phyloP scores from a whole-genome alignment of 2,888 invertebrate species.

The Amphipyra tragopoginis region DNA sequence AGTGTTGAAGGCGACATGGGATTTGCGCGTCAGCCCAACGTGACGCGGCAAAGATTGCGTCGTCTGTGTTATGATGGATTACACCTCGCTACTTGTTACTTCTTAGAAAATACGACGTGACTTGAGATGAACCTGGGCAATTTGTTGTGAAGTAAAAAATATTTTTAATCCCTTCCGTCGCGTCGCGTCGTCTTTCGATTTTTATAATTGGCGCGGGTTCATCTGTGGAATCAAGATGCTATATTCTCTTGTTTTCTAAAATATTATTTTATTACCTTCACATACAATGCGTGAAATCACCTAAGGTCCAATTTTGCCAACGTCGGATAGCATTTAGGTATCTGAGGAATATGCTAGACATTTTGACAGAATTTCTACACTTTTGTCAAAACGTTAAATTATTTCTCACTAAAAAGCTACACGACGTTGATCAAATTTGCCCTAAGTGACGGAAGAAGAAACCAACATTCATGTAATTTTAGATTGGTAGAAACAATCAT shows the following conservation, averaged over 20 bases:
- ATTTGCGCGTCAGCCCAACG: slow-evolving; percentile 53
- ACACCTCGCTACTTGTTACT: slow-evolving; percentile 30
- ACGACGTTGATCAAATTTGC: no score
- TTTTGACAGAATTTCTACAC: no score
- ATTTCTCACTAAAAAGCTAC: no score
- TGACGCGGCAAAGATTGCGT: slow-evolving; percentile 60
- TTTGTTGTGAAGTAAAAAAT: slow-evolving; percentile 26
- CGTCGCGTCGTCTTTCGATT: no score
- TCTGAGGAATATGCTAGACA: no score
- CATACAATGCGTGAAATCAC: no score
- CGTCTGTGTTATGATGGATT: slow-evolving; percentile 64
- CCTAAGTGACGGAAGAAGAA: no score
- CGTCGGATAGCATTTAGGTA: no score
- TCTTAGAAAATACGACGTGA: slow-evolving; percentile 19
- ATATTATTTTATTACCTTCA: no score
- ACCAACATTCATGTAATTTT: no score
- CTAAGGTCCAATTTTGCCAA: no score
- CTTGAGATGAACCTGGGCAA: slow-evolving; percentile 25
- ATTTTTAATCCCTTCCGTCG: slow-evolving; percentile 16
- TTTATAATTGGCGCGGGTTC: slow-evolving; percentile 1
- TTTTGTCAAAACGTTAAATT: no score
- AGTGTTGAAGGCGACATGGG: slow-evolving; percentile 49
- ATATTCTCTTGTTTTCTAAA: neutral
- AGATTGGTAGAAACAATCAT: slow-evolving; percentile 1
- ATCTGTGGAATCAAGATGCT: neutral